These are phyloP conservation scores for Gymnobelideus leadbeateri DNA, from an alignment of 2,113 vertebrate species.

Conservation along the genomic window DNA sequence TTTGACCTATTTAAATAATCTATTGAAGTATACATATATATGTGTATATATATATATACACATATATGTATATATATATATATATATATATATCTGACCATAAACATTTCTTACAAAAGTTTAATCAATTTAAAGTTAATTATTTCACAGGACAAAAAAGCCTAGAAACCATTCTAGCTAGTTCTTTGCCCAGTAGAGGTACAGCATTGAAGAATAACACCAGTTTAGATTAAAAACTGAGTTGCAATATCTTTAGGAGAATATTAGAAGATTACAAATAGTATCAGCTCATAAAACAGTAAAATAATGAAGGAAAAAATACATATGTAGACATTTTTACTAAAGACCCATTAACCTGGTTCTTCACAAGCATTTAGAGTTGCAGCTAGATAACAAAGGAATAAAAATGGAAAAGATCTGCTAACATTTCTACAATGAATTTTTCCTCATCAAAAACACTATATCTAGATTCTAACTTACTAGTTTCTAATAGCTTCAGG, in stretches of 20 bases:
- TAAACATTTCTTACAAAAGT: too few species aligned
- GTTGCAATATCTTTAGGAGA: background rate
- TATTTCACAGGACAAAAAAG: background rate
- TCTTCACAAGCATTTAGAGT: background rate
- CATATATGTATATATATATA: too few species aligned
- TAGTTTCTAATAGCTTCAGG: background rate
- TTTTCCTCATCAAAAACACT: background rate
- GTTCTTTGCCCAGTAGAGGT: background rate
- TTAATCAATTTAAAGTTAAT: background rate
- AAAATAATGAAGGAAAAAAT: background rate
- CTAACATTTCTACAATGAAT: background rate
- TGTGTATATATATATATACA: too few species aligned
- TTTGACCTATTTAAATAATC: too few species aligned
- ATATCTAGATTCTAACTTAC: background rate
- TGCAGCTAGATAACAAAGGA: background rate
- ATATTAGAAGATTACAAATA: background rate
- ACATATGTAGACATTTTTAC: background rate
- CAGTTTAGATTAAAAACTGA: background rate
- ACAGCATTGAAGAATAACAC: background rate
- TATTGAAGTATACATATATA: too few species aligned
- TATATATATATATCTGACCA: too few species aligned
- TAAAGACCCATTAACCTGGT: background rate
- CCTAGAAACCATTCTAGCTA: background rate
- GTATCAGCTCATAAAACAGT: background rate
- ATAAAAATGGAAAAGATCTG: background rate